Base-by-base conservation (phyloP, 1,140 invertebrate genomes). In the Drosophila biarmipes region DNA sequence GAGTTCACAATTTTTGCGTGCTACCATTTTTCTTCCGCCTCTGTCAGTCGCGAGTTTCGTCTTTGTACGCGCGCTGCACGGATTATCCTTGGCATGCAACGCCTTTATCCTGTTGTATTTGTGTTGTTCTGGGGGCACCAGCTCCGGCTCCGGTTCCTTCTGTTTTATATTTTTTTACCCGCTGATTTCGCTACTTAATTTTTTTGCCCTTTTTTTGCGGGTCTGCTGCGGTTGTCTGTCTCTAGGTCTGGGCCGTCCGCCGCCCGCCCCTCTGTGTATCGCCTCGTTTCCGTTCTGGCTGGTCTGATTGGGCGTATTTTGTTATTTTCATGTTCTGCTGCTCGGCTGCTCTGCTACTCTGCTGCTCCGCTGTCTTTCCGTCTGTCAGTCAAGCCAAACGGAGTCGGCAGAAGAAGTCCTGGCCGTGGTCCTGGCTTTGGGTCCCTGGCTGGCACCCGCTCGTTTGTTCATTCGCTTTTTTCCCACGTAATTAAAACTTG, bases 1-100 rank as follows among this genome's bases (percentile, higher is more conserved):
- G 84, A 89, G 84, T 89, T 89, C 85, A 89, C 85, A 89, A 84
- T 78, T 84, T 89, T 84, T 84, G 84, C 75, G 84, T 87, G 84
- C 79, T 71, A 87, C 84, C 84, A 89, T 89, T 89, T 87, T 89
- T 89, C 84, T 84, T 82, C 53, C 52, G 79, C 51, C 46, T 54
- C 53, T 66, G 34, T 48, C 64, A 80, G 66, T 21, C 53, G 40
- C 69, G 51, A 27, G 69, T 37, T 57, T 43, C 52, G 35, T 46
- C 73, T 45, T 49, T 40, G 31, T 61, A 42, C 31, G 49, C 48
- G 15, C 42, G 52, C 53, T 54, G 49, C 84, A 67, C 66, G 75
- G 85, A 80, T 89, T 80, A 89, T 84, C 80, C 85, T 84, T 89
- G 80, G 84, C 84, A 89, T 89, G 84, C 84, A 89, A 90, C 84